Evolutionary conservation across 2,888 invertebrate species (phyloP), one percentile per base, ranked within the genome.

Genomic region (Cryptus armator): DNA sequence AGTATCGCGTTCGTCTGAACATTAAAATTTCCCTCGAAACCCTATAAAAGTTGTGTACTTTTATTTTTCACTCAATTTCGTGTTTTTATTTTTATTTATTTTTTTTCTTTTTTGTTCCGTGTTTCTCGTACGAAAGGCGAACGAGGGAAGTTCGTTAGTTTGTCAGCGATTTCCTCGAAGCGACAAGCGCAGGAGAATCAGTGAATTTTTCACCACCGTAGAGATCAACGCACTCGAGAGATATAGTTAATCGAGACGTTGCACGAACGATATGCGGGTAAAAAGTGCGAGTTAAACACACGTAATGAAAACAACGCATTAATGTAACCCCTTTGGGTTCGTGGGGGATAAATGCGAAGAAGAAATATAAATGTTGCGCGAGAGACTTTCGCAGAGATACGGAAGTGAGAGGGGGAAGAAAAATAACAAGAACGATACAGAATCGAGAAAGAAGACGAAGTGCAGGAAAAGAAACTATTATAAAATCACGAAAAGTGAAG

Each of bases 21-120:
- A 81, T 84, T 79, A 74, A 81, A 71, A 72, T 32, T 77, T 84
- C 76, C 80, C 84, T 19, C 80, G 84, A 84, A 84, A 59, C 7
- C 78, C 62, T 64, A 77, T 84, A 76, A 84, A 77, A 29, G 64
- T 37, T 14, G 64, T 29, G 16, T 56, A 32, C 59, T 4, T 24
- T 19, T 44, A 46, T 64, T 68, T 67, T 59, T 32, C n/a, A 10
- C 62, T 62, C 62, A 29, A 32, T 62, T 37, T 37, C 37, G 37
- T 37, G 3, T 59, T 5, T n/a, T 59, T 24, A 12, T 29, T 29
- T 24, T 59, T 62, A 14, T 71, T 79, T 75, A 62, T 68, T 32
- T 32, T 43, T 59, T 59, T 32, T 16, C n/a, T 19, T 32, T 48
- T 9, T 64, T 10, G 16, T 46, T 5, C 29, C n/a, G 37, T 37